Evolutionary conservation across 2,113 vertebrate genomes (phyloP), one percentile per base, ranked within the genome.

Genomic region (Electrona antarctica): DNA sequence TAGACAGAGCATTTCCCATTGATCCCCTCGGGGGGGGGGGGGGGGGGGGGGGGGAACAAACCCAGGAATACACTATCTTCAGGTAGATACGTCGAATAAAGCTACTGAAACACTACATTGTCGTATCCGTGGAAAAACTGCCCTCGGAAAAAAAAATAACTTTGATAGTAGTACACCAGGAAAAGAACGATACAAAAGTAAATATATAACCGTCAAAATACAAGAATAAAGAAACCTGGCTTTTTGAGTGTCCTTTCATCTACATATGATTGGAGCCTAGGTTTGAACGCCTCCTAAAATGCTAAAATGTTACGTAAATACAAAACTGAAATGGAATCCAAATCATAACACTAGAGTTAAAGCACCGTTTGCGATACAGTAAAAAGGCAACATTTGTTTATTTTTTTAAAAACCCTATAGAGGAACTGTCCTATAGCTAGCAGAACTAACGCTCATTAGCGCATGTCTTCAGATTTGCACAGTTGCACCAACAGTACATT

Each of bases 91-190:
- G 77, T 89, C 81, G 64, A 74, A 82, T 83, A 86, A 86, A 89
- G 86, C 82, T 85, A 76, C 87, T 86, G 85, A 80, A 86, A 87
- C 64, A 59, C 67, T 88, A 81, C 65, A 70, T 66, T 41, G 33
- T 41, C 4, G 12, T 80, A 82, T 79, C 66, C 76, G 86, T 90
- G 80, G 73, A 87, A 87, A 90, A 59, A 70, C 64, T 60, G 48
- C 72, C 68, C 14, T 29, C 57, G n/a, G 60, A 59, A 73, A 51
- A 91, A 59, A 73, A 51, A 91, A 88, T 82, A 84, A 74, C 21
- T 88, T 84, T 74, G 78, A 83, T 88, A 80, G 84, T 79, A 85
- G 80, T 88, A 91, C 28, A 91, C 88, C 89, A 86, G 62, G 64
- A 67, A 82, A 77, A 59, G 52, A 84, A 85, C 15, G 57, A 77